Conservation (phyloP, 1,140 invertebrate genomes). For the Eubasilissa regina region DNA sequence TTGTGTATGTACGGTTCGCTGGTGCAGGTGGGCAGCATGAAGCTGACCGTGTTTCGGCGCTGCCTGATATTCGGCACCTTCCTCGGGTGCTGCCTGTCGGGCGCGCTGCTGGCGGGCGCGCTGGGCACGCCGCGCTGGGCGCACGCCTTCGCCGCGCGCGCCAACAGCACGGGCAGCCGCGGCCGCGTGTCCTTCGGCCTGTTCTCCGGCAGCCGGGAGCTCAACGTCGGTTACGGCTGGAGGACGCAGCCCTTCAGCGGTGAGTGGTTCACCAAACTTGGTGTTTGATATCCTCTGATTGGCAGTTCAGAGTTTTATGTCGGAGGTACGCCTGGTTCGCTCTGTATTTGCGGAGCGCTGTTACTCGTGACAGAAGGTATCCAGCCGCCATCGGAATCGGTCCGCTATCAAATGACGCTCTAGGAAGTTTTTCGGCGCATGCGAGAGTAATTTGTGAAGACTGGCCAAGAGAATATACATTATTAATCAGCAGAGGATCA, state of each 20-base stretch:
- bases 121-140: conserved; percentile 93
- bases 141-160: conserved; percentile 80
- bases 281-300: too few species aligned
- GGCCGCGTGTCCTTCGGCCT: conserved; percentile 88
- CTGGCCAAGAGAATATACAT: too few species aligned
- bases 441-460: too few species aligned
- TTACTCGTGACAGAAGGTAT: too few species aligned
- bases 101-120: conserved; percentile 86
- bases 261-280: conserved; percentile 64
- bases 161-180: conserved; percentile 75
- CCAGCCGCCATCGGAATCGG: too few species aligned
- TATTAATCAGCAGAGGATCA: too few species aligned
- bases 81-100: conserved; percentile 86
- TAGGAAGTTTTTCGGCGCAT: too few species aligned
- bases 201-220: conserved; percentile 86
- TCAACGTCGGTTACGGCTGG: conserved; percentile 88
- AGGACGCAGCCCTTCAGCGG: conserved; percentile 82
- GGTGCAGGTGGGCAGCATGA: conserved; percentile 62
- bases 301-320: too few species aligned
- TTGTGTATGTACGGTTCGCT: background rate
- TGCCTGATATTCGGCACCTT: conserved; percentile 92
- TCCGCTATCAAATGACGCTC: too few species aligned
- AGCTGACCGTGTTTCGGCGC: conserved; percentile 77
- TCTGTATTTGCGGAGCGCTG: too few species aligned
- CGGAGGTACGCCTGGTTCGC: too few species aligned